Evolutionary conservation across 1,140 invertebrate genomes (phyloP).

Genomic region (Portunus trituberculatus): DNA sequence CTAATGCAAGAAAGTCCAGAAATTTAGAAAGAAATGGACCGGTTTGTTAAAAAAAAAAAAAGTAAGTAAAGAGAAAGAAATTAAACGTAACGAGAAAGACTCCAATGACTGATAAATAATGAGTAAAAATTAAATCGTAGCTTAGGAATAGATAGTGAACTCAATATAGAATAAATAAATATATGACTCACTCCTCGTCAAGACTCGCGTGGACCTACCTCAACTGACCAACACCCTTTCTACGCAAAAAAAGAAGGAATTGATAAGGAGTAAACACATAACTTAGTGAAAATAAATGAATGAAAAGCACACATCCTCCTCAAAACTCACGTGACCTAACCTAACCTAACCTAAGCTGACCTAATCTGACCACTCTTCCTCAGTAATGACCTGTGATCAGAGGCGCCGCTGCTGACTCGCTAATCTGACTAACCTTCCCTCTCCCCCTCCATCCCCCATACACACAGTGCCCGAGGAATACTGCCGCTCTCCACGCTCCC

Average conservation of each 20-base stretch:
- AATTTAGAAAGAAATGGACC: background rate
- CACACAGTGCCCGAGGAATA: conserved; percentile 49
- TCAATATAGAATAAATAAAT: background rate
- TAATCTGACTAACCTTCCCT: background rate
- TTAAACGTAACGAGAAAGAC: too few relatives aligned
- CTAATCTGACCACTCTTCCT: background rate
- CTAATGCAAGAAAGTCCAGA: too few relatives aligned
- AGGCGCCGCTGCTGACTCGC: background rate
- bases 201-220: too few relatives aligned
- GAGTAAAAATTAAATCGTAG: too few relatives aligned
- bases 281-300: too few relatives aligned
- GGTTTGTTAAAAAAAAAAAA: background rate
- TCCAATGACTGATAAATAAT: too few relatives aligned
- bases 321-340: background rate
- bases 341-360: background rate
- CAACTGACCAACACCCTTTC: too few relatives aligned
- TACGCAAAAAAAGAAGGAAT: too few relatives aligned
- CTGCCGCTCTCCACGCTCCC: conserved; percentile 40
- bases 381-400: background rate
- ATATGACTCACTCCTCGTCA: background rate
- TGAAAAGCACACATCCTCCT: background rate
- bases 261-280: too few relatives aligned
- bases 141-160: background rate
- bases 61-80: background rate
- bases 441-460: background rate